These are phyloP conservation scores for Liodrosophila aerea DNA, from an alignment of 2,888 invertebrate species.

Conservation along the genomic window DNA sequence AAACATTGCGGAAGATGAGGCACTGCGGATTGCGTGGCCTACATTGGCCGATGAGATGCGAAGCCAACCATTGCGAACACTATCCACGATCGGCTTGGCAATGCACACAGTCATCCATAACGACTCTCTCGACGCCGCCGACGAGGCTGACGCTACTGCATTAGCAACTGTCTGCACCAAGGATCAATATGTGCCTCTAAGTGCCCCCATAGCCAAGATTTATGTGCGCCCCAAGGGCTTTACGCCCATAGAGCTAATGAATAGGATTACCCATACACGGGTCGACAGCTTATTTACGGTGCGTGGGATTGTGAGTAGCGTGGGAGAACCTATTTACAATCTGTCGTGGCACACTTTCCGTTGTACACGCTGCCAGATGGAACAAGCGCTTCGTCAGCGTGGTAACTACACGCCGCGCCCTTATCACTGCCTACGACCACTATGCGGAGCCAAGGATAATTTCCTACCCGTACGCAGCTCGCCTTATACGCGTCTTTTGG, in stretches of 20 bases:
- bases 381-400: slow-evolving; percentile 86
- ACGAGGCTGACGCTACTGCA: slow-evolving; percentile 24
- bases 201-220: slow-evolving; percentile 64
- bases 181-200: slow-evolving; percentile 52
- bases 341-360: slow-evolving; percentile 89
- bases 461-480: slow-evolving; percentile 86
- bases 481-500: slow-evolving; percentile 88
- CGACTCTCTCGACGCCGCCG: slow-evolving; percentile 42
- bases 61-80: slow-evolving; percentile 86
- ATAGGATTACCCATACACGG: slow-evolving; percentile 46
- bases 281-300: slow-evolving; percentile 90
- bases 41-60: slow-evolving; percentile 86
- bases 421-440: slow-evolving; percentile 60
- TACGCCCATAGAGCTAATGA: slow-evolving; percentile 85
- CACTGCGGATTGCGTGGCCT: slow-evolving; percentile 85
- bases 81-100: slow-evolving; percentile 89
- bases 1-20: slow-evolving; percentile 84
- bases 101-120: slow-evolving; percentile 82
- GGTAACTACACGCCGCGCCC: slow-evolving; percentile 63
- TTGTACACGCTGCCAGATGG: slow-evolving; percentile 72
- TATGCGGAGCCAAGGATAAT: slow-evolving; percentile 80
- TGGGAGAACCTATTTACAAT: slow-evolving; percentile 88
- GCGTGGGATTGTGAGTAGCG: slow-evolving; percentile 92
- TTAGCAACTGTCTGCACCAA: slow-evolving; percentile 8
- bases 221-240: slow-evolving; percentile 86